A percentile compares a stretch with the other conserved stretches of the same genome.
Conservation (phyloP, 2,888 invertebrate genomes). For the Exocentrus adspersus region DNA sequence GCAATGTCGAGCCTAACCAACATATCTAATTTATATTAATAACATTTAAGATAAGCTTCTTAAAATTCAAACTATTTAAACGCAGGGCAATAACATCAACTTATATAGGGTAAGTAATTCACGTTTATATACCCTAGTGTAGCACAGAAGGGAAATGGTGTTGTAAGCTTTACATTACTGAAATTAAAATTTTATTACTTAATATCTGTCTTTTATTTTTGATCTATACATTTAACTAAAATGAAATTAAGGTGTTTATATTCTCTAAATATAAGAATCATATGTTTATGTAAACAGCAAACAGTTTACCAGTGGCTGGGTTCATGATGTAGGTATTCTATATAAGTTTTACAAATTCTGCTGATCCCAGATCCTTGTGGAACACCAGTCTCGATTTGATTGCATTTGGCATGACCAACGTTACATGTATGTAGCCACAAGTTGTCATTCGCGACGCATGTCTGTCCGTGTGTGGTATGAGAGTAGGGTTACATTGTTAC, state of each 20-base stretch:
- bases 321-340: too few species aligned
- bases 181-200: neutral
- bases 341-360: too few species aligned
- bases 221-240: too few species aligned
- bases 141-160: conserved; percentile 14
- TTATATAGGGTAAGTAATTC: conserved; percentile 45
- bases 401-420: conserved; percentile 12
- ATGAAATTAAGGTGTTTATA: too few species aligned
- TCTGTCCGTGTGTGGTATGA: conserved; percentile 48
- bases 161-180: conserved; percentile 10
- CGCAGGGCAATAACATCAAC: conserved; percentile 47
- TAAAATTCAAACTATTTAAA: conserved; percentile 49
- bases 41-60: conserved; percentile 53
- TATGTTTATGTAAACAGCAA: too few species aligned
- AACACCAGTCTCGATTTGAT: too few species aligned
- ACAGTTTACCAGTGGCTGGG: too few species aligned
- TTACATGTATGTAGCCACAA: conserved; percentile 33
- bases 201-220: too few species aligned
- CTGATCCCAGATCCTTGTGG: too few species aligned
- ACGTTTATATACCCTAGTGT: conserved; percentile 43
- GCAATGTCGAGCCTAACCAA: conserved; percentile 36
- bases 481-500: conserved; percentile 60
- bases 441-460: conserved; percentile 58
- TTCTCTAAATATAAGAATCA: too few species aligned
- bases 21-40: conserved; percentile 52